Conservation (phyloP, 2,797 vertebrate species). For the Sciurus carolinensis region DNA sequence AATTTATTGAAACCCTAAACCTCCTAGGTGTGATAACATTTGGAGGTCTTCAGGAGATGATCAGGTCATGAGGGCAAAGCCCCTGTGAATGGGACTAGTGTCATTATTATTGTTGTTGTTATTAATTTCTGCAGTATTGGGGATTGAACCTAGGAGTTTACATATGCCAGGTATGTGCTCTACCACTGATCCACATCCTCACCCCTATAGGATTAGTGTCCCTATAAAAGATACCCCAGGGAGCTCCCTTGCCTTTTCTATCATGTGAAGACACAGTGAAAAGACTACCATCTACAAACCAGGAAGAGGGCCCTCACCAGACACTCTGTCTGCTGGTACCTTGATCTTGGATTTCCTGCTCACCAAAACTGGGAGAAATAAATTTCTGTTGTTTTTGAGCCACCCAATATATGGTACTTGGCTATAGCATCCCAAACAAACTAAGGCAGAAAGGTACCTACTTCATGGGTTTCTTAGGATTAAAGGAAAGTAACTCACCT, state of each 20-base stretch:
- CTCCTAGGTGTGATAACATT: not conserved
- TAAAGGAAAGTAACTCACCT: constrained; percentile 30
- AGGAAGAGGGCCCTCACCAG: not conserved
- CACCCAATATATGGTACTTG: not conserved
- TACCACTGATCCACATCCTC: too few relatives aligned
- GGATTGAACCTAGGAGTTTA: too few relatives aligned
- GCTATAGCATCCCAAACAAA: not conserved
- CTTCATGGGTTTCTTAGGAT: not conserved
- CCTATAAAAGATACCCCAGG: not conserved
- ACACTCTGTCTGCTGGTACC: not conserved
- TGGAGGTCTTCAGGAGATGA: not conserved
- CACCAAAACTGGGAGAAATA: not conserved
- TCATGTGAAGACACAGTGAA: not conserved
- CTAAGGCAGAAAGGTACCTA: not conserved
- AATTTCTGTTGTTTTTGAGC: not conserved
- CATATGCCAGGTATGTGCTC: too few relatives aligned
- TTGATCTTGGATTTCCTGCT: not conserved
- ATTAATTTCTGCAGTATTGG: too few relatives aligned
- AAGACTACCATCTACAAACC: not conserved
- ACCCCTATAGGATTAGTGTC: not conserved
- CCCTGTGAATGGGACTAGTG: not conserved
- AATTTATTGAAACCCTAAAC: constrained; percentile 40
- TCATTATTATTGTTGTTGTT: not conserved
- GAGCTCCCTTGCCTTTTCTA: not conserved
- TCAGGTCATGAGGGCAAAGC: not conserved